phyloP scores from a whole-genome alignment of 1,140 invertebrate genomes.

The Brachionus plicatilis region DNA sequence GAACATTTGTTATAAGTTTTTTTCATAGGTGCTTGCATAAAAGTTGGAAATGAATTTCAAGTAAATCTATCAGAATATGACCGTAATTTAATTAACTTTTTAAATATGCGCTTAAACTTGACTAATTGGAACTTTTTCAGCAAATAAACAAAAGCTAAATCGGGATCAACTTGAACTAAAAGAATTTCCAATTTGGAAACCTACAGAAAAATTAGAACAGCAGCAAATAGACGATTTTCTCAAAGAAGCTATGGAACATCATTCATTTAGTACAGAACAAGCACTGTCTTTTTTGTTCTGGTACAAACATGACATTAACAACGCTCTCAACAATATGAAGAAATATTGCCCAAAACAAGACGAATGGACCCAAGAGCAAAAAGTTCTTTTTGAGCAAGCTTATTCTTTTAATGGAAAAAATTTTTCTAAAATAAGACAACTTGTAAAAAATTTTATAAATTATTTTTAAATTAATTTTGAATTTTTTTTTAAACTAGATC shows the following conservation, averaged over 20 bases:
- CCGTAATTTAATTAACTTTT: neutral
- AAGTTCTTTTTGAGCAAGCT: slow-evolving; percentile 93
- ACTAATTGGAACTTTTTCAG: neutral
- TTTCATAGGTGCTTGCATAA: neutral
- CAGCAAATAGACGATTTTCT: slow-evolving; percentile 4
- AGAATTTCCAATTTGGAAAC: slow-evolving; percentile 3
- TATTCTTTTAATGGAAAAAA: slow-evolving; percentile 97
- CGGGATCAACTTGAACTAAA: neutral
- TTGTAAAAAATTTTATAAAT: slow-evolving; percentile 64
- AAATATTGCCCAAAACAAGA: slow-evolving; percentile 96
- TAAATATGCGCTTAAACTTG: neutral
- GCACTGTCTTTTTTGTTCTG: slow-evolving; percentile 94
- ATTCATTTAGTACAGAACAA: slow-evolving; percentile 45
- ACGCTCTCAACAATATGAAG: slow-evolving; percentile 81
- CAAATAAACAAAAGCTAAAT: neutral
- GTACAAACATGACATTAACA: slow-evolving; percentile 91
- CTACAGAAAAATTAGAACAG: neutral
- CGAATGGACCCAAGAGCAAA: slow-evolving; percentile 96
- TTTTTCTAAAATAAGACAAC: slow-evolving; percentile 91
- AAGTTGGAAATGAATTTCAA: neutral
- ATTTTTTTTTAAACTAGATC: slow-evolving; percentile 52
- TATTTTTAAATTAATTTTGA: neutral
- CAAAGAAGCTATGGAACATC: neutral
- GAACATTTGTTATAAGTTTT: neutral
- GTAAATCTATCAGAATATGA: neutral